Evolutionary conservation across 2,888 invertebrate species (phyloP).

Genomic region (Silvanus unidentatus): DNA sequence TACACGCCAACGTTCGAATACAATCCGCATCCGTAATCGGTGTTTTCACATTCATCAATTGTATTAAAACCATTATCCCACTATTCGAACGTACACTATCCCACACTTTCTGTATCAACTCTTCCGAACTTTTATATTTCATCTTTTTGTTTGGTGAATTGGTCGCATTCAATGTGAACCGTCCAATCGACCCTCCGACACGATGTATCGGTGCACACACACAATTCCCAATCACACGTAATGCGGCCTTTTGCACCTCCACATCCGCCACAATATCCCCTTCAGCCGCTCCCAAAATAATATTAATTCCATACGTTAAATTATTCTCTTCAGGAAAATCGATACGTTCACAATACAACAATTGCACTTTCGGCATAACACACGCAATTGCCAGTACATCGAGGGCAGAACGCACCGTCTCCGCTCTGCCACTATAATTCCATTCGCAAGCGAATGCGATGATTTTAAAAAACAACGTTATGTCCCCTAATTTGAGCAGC

Average conservation of each 20-base stretch:
- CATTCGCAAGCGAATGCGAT: conserved; percentile 87
- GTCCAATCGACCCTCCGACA: conserved; percentile 52
- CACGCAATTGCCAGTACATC: conserved; percentile 89
- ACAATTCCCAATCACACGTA: conserved; percentile 87
- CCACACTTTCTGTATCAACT: conserved; percentile 89
- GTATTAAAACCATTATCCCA: conserved; percentile 89
- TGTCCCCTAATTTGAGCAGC: conserved; percentile 75
- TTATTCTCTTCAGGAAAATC: conserved; percentile 74
- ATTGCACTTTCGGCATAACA: conserved; percentile 75
- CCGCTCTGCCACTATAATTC: conserved; percentile 82
- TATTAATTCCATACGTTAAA: conserved; percentile 68
- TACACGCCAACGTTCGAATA: conserved; percentile 87
- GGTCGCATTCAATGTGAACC: conserved; percentile 45
- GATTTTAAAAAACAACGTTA: conserved; percentile 74
- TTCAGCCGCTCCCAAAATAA: conserved; percentile 80
- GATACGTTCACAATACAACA: conserved; percentile 67
- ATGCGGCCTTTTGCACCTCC: conserved; percentile 86
- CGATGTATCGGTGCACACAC: conserved; percentile 85
- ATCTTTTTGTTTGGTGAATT: conserved; percentile 57
- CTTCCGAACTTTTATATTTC: conserved; percentile 67
- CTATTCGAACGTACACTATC: conserved; percentile 89
- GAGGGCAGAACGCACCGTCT: conserved; percentile 73
- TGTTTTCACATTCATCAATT: conserved; percentile 83
- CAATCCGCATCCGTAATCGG: conserved; percentile 97
- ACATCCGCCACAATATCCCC: conserved; percentile 87